Conservation (phyloP, 2,888 invertebrate genomes). For the Lasioglossum calceatum region DNA sequence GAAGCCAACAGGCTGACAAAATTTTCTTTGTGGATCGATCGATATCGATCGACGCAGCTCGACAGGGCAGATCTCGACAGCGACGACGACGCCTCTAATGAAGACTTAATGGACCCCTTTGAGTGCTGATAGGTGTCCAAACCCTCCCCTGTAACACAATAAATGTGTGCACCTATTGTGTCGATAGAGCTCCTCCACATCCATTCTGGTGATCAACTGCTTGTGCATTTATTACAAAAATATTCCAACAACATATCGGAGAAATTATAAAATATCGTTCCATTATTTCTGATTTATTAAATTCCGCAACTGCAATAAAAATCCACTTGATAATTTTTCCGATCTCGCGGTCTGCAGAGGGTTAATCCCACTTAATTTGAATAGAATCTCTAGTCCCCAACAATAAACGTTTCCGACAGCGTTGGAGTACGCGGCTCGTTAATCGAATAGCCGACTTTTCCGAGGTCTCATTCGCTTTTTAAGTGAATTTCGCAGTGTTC, state of each 20-base stretch:
- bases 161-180: neutral
- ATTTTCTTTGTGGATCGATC: neutral
- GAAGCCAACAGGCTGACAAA: neutral
- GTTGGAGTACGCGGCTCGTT: neutral
- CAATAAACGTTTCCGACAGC: neutral
- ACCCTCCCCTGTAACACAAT: neutral
- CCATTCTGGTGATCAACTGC: neutral
- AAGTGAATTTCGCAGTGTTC: constrained; percentile 22
- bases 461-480: constrained; percentile 20
- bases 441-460: neutral
- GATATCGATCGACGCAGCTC: neutral
- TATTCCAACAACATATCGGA: no score
- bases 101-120: constrained; percentile 55
- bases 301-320: no score
- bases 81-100: neutral
- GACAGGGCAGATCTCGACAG: neutral
- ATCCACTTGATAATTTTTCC: no score
- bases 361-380: neutral
- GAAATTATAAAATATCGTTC: no score
- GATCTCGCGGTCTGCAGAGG: no score
- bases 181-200: neutral
- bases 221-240: no score
- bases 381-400: neutral
- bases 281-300: no score
- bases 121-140: constrained; percentile 26